phyloP scores from a whole-genome alignment of 2,888 invertebrate genomes.

The Caenorhabditis auriculariae region DNA sequence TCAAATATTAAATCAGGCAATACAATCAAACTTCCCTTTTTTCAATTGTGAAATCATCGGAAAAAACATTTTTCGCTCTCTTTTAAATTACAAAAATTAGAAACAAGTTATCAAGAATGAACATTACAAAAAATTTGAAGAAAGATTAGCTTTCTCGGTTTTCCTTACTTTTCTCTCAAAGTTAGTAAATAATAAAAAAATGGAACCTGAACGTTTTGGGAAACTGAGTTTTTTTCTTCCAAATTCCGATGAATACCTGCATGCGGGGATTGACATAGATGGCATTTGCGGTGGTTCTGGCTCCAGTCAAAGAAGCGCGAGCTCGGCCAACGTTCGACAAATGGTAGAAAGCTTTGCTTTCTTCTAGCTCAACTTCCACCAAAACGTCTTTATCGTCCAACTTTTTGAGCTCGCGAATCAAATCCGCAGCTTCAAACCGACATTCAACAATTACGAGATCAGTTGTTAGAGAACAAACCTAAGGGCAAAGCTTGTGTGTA shows the following conservation, averaged over 20 bases:
- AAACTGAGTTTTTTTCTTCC: too few species aligned
- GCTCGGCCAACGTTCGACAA: slow-evolving; percentile 87
- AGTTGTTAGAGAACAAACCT: slow-evolving; percentile 57
- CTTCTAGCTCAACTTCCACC: slow-evolving; percentile 94
- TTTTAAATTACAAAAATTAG: background rate
- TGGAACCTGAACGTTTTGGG: background rate
- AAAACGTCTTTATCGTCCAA: slow-evolving; percentile 96
- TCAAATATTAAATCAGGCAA: too few species aligned
- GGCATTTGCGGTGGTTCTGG: slow-evolving; percentile 98
- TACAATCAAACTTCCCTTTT: too few species aligned
- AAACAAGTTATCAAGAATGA: too few species aligned
- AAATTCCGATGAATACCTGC: too few species aligned
- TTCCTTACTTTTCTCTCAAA: background rate
- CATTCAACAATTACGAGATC: background rate
- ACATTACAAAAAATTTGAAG: background rate
- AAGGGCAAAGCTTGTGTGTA: slow-evolving; percentile 63
- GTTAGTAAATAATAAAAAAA: too few species aligned
- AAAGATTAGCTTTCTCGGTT: background rate
- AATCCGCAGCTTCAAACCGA: slow-evolving; percentile 66
- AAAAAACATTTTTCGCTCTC: background rate
- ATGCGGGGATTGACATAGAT: slow-evolving; percentile 98
- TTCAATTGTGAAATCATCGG: too few species aligned
- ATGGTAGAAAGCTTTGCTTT: slow-evolving; percentile 97
- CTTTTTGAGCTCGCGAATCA: slow-evolving; percentile 93
- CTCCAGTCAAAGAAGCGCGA: slow-evolving; percentile 88